These are phyloP conservation scores for Urosaurus nigricauda DNA, from an alignment of 2,797 vertebrate species.

Conservation along the genomic window DNA sequence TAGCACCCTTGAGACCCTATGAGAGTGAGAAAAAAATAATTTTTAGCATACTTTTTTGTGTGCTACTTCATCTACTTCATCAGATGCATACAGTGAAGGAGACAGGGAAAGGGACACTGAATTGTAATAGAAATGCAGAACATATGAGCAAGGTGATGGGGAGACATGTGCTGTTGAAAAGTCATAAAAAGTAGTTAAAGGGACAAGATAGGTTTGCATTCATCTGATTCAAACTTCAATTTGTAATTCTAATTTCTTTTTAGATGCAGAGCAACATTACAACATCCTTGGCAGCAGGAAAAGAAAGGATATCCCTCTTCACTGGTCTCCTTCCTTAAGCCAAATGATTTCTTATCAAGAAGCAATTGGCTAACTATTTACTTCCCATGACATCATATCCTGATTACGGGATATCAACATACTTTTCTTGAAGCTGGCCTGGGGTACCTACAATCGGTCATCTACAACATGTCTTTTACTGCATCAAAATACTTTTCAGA, in stretches of 20 bases:
- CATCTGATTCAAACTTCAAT: not conserved
- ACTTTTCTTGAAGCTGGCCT: not conserved
- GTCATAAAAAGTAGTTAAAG: no score
- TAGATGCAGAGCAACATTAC: not conserved
- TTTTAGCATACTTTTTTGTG: no score
- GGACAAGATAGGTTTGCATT: no score
- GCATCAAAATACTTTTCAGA: not conserved
- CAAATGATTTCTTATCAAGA: not conserved
- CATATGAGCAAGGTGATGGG: no score
- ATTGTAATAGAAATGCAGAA: no score
- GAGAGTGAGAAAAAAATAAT: no score
- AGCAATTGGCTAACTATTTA: constrained; percentile 2
- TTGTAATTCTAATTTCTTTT: not conserved
- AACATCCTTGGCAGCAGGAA: not conserved
- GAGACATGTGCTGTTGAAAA: no score
- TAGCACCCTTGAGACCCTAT: no score
- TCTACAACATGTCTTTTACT: not conserved
- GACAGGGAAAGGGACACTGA: no score
- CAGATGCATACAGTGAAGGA: no score
- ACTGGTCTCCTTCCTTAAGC: not conserved
- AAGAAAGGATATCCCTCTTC: not conserved
- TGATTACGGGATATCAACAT: not conserved
- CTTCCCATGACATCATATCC: not conserved
- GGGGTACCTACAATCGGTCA: not conserved
- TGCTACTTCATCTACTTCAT: no score